Base-by-base conservation (phyloP, 2,888 invertebrate genomes). In the Tanytarsus gracilentus region DNA sequence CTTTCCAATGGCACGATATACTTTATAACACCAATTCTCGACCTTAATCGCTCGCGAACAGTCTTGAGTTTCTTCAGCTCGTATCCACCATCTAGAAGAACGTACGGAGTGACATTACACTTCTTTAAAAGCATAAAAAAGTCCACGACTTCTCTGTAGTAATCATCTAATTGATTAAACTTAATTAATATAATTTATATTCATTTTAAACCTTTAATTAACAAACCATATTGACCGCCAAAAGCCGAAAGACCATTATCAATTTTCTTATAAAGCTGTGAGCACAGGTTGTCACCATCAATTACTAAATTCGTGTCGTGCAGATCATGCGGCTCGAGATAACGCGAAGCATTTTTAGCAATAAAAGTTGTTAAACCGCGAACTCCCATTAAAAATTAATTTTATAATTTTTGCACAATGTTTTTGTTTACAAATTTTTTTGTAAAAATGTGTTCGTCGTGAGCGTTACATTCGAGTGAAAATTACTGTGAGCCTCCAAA, bases 151-250 rank as follows among this genome's bases (percentile, higher is more conserved):
- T 76, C 75, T 7, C 79, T 72, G n/a, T 82, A 83, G 70, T 81
- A 88, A 63, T 81, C 48, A 58, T 58, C 58, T n/a, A n/a, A n/a
- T n/a, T n/a, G n/a, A n/a, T n/a, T n/a, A n/a, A n/a, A n/a, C n/a
- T n/a, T n/a, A n/a, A n/a, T n/a, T n/a, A n/a, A n/a, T n/a, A n/a
- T n/a, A n/a, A n/a, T n/a, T n/a, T n/a, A n/a, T n/a, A n/a, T n/a
- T n/a, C n/a, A n/a, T n/a, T n/a, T n/a, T n/a, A n/a, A n/a, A n/a
- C 81, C 67, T 90, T 88, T n/a, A n/a, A n/a, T n/a, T n/a, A n/a
- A n/a, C n/a, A n/a, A n/a, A n/a, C n/a, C n/a, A 68, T 91, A 91
- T 70, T 93, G 91, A 1, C 92, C 92, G 2, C 91, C 91, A 69
- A 90, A 92, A 3, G 85, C 84, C 50, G 84, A 83, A 66, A 80